A percentile compares a stretch with the other conserved stretches of the same genome.
Conservation (phyloP, 2,113 vertebrate species). For the Pterophyllum scalare region DNA sequence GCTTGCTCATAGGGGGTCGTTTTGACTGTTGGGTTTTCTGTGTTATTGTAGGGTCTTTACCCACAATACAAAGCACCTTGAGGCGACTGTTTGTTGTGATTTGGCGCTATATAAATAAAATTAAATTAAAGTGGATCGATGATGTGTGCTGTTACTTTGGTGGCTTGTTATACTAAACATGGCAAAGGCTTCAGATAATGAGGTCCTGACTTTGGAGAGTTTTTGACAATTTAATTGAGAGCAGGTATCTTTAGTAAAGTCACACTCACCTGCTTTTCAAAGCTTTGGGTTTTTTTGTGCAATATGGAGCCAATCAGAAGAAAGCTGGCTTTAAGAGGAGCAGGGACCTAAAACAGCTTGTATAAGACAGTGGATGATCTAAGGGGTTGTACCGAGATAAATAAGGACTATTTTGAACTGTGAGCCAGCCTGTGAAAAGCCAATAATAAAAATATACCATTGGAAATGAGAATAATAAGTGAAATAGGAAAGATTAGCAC, state of each 20-base stretch:
- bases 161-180: neutral
- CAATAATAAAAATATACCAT: neutral
- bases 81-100: too few species aligned
- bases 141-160: neutral
- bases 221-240: neutral
- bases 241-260: neutral
- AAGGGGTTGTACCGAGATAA: neutral
- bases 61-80: too few species aligned
- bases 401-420: neutral
- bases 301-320: neutral
- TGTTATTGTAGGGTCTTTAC: too few species aligned
- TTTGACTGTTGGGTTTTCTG: too few species aligned
- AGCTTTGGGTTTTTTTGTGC: neutral
- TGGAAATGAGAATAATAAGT: neutral
- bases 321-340: neutral
- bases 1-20: too few species aligned
- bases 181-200: neutral
- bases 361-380: neutral
- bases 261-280: neutral
- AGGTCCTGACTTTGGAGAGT: neutral
- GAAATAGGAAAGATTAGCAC: neutral
- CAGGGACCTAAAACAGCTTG: neutral
- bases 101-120: too few species aligned
- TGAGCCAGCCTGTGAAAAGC: neutral
- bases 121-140: neutral